Evolutionary conservation across 1,140 invertebrate genomes (phyloP).

Genomic region (Nasonia longicornis): DNA sequence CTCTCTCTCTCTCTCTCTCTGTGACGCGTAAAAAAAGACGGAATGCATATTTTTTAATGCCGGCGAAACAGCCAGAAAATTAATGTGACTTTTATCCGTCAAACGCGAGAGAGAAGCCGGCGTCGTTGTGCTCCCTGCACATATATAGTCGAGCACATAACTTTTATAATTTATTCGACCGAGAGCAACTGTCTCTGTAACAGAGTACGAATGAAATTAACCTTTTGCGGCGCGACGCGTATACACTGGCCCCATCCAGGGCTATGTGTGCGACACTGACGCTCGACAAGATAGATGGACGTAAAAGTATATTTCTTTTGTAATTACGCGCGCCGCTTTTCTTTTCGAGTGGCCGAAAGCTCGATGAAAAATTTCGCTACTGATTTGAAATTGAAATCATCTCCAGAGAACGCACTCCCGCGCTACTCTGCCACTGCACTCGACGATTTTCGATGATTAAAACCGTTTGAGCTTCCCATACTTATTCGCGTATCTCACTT

Average conservation of each 20-base stretch:
- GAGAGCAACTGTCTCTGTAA: conserved; percentile 45
- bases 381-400: conserved; percentile 44
- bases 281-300: conserved; percentile 42
- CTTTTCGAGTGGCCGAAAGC: conserved; percentile 27
- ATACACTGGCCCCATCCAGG: conserved; percentile 7
- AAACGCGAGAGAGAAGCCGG: conserved; percentile 44
- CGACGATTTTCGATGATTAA: conserved; percentile 11
- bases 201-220: conserved; percentile 44
- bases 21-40: conserved; percentile 61
- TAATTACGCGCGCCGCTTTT: conserved; percentile 16
- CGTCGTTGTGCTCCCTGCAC: neutral
- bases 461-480: neutral
- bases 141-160: conserved; percentile 14
- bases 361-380: neutral
- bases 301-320: conserved; percentile 44
- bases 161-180: conserved; percentile 47
- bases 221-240: conserved; percentile 17
- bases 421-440: neutral
- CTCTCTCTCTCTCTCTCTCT: conserved; percentile 1
- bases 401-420: neutral
- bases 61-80: conserved; percentile 59
- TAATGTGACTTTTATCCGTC: conserved; percentile 61
- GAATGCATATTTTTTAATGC: conserved; percentile 67
- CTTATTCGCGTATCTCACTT: neutral
- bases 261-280: conserved; percentile 41